phyloP scores from a whole-genome alignment of 1,140 invertebrate genomes.

The Dufourea novaeangliae region DNA sequence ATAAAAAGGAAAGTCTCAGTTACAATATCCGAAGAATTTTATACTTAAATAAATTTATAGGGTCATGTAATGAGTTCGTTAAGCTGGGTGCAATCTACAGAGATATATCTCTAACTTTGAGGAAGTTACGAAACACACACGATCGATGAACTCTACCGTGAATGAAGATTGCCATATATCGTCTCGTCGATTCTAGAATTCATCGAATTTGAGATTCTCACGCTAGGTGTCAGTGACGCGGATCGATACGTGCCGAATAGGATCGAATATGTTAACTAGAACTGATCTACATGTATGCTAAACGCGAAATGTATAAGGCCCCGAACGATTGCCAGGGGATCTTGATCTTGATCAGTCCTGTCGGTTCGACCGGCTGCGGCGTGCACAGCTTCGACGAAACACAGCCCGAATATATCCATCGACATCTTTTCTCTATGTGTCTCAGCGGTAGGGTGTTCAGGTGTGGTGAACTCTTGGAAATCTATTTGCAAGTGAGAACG shows the following conservation, averaged over 20 bases:
- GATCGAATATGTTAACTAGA: constrained; percentile 43
- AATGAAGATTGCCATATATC: neutral
- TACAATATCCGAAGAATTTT: neutral
- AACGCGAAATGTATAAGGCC: constrained; percentile 39
- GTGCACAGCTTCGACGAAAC: constrained; percentile 30
- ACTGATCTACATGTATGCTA: constrained; percentile 43
- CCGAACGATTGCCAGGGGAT: constrained; percentile 36
- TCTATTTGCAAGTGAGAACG: constrained; percentile 49
- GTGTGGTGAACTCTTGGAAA: constrained; percentile 17
- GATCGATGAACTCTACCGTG: neutral
- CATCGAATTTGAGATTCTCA: constrained; percentile 38
- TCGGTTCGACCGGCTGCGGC: neutral
- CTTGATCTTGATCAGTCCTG: constrained; percentile 39
- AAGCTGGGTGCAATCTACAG: neutral
- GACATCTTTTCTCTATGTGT: constrained; percentile 40
- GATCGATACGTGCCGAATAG: constrained; percentile 40
- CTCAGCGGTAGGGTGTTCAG: neutral
- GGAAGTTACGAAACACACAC: neutral
- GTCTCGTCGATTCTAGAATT: neutral
- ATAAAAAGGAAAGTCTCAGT: neutral
- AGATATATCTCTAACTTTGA: neutral
- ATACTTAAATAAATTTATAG: neutral
- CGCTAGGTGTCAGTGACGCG: neutral
- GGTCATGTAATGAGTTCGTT: neutral
- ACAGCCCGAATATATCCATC: constrained; percentile 40